These are phyloP conservation scores for Sarcophaga variegata DNA, from an alignment of 2,888 invertebrate species.

Conservation along the genomic window DNA sequence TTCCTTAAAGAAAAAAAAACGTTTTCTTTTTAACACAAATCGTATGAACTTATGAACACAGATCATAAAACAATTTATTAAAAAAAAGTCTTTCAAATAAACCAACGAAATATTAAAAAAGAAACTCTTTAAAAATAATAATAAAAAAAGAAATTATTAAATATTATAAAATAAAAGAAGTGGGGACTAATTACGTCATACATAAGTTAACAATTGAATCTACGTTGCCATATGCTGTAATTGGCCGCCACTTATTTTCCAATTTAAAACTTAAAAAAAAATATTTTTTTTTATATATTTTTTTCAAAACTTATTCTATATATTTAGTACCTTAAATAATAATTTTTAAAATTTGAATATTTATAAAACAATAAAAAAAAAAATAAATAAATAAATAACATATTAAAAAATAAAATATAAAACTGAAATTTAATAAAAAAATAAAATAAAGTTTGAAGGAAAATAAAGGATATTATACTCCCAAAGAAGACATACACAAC, in stretches of 20 bases:
- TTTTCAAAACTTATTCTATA: slow-evolving; percentile 39
- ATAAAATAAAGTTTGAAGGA: background rate
- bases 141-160: slow-evolving; percentile 11
- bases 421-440: slow-evolving; percentile 13
- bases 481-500: background rate
- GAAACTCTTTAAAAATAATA: slow-evolving; percentile 35
- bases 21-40: slow-evolving; percentile 17
- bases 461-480: background rate
- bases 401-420: slow-evolving; percentile 19
- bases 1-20: slow-evolving; percentile 2
- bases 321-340: slow-evolving; percentile 64
- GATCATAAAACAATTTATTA: slow-evolving; percentile 6
- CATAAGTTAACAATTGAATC: too few species aligned
- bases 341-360: slow-evolving; percentile 42
- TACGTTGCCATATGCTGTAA: too few species aligned
- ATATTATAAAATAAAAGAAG: too few species aligned
- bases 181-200: too few species aligned
- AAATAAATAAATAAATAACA: slow-evolving; percentile 3
- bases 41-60: background rate
- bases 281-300: background rate
- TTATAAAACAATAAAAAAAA: slow-evolving; percentile 7
- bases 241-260: background rate
- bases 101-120: slow-evolving; percentile 64
- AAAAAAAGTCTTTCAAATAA: slow-evolving; percentile 62
- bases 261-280: slow-evolving; percentile 12